Percentiles rank a stretch among this genome's conserved stretches.
Conservation (phyloP, 1,140 invertebrate species). For the Conopomorpha cramerella region DNA sequence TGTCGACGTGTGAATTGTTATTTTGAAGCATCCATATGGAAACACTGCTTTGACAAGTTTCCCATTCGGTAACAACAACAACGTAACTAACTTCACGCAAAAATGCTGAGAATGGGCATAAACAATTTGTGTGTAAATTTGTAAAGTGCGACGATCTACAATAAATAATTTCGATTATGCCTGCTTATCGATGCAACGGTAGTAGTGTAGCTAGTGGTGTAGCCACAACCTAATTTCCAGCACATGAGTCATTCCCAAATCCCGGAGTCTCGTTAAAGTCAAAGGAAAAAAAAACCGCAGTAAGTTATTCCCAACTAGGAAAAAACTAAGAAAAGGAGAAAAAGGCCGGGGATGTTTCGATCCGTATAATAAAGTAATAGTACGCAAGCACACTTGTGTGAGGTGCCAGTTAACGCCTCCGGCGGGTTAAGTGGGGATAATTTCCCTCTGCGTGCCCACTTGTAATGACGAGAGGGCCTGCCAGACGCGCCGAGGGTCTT, state of each 20-base stretch:
- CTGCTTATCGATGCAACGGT: neutral
- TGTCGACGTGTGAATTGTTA: too few species aligned
- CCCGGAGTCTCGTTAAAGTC: neutral
- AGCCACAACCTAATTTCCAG: neutral
- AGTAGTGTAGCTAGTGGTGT: neutral
- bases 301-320: constrained; percentile 2
- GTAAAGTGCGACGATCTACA: neutral
- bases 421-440: constrained; percentile 59
- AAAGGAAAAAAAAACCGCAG: neutral
- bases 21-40: constrained; percentile 44
- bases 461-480: constrained; percentile 30
- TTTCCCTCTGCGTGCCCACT: constrained; percentile 54
- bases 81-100: too few species aligned
- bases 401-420: constrained; percentile 56
- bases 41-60: constrained; percentile 30
- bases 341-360: too few species aligned
- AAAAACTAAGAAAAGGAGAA: too few species aligned
- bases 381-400: constrained; percentile 32
- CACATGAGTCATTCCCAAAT: neutral
- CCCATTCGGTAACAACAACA: neutral
- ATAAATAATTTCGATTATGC: neutral
- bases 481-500: neutral
- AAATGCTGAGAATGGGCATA: neutral
- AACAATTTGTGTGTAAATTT: neutral
- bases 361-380: constrained; percentile 55